These are phyloP conservation scores for Hippasteria phrygiana DNA, from an alignment of 53 echinoderm and acorn worm genomes.

Conservation along the genomic window DNA sequence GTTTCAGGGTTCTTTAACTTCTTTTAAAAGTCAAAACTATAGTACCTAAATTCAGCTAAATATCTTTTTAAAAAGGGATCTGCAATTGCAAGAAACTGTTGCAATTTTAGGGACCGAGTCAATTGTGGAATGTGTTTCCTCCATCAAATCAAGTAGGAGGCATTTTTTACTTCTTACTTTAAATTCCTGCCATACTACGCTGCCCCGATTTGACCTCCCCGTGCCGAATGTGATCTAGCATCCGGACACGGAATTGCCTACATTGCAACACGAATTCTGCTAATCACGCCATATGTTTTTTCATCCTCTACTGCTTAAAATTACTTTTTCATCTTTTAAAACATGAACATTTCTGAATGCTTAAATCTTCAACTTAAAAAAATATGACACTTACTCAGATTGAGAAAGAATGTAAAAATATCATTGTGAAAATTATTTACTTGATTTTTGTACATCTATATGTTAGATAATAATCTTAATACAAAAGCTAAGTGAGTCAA, in stretches of 20 bases:
- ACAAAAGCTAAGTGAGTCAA: conserved; percentile 58
- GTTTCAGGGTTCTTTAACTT: too few relatives aligned
- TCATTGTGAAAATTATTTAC: conserved; percentile 70
- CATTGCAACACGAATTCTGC: neutral
- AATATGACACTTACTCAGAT: conserved; percentile 64
- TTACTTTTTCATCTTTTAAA: neutral
- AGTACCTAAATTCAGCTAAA: too few relatives aligned
- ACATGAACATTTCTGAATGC: conserved; percentile 1
- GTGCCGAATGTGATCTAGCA: conserved; percentile 10
- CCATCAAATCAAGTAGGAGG: neutral
- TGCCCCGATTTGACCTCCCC: conserved; percentile 22
- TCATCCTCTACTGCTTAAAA: neutral
- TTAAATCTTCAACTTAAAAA: conserved; percentile 57
- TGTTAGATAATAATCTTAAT: conserved; percentile 47
- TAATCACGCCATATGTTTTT: neutral
- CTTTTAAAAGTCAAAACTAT: too few relatives aligned
- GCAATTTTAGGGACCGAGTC: conserved; percentile 14
- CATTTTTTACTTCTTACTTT: neutral
- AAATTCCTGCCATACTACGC: conserved; percentile 5
- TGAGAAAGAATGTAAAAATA: conserved; percentile 69
- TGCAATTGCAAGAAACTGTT: neutral
- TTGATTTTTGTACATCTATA: conserved; percentile 60
- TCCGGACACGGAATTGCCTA: neutral
- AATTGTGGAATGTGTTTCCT: conserved; percentile 33
- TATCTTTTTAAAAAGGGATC: neutral